phyloP scores from a whole-genome alignment of 2,797 vertebrate species.

The Rhyacichthys aspro region DNA sequence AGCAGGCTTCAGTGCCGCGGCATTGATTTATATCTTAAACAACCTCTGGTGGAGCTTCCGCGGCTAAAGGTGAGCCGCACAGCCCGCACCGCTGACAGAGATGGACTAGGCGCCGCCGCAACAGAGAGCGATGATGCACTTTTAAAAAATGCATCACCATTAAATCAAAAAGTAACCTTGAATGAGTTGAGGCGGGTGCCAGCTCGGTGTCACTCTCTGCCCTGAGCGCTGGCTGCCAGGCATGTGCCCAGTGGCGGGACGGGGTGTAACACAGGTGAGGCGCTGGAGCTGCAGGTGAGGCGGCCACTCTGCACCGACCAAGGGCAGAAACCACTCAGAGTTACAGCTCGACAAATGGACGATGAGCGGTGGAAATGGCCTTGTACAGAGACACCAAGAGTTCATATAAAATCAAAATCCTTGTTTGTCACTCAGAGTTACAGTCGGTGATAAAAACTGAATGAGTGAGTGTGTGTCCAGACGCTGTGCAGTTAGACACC shows the following conservation, averaged over 20 bases:
- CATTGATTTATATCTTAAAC: constrained; percentile 74
- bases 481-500: constrained; percentile 3
- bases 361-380: constrained; percentile 12
- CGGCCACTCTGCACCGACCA: constrained; percentile 40
- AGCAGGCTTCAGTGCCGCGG: constrained; percentile 28
- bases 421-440: constrained; percentile 19
- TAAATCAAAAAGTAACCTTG: constrained; percentile 80
- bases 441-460: constrained; percentile 7
- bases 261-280: constrained; percentile 14
- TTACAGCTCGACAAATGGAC: constrained; percentile 25
- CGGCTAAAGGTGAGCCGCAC: constrained; percentile 73
- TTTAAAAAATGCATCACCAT: constrained; percentile 77
- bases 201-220: constrained; percentile 58
- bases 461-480: constrained; percentile 6
- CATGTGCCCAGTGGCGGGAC: constrained; percentile 55
- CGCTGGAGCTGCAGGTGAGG: constrained; percentile 37
- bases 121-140: constrained; percentile 66
- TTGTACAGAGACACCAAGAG: constrained; percentile 19
- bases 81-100: constrained; percentile 73
- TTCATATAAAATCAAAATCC: constrained; percentile 6
- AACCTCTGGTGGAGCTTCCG: constrained; percentile 66
- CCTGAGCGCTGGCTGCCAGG: constrained; percentile 53
- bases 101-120: constrained; percentile 66
- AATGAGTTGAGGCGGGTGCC: constrained; percentile 62
- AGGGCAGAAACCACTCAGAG: constrained; percentile 39